A percentile compares a stretch with the other conserved stretches of the same genome.
Conservation (phyloP, 2,797 vertebrate genomes). For the Lophius americanus region DNA sequence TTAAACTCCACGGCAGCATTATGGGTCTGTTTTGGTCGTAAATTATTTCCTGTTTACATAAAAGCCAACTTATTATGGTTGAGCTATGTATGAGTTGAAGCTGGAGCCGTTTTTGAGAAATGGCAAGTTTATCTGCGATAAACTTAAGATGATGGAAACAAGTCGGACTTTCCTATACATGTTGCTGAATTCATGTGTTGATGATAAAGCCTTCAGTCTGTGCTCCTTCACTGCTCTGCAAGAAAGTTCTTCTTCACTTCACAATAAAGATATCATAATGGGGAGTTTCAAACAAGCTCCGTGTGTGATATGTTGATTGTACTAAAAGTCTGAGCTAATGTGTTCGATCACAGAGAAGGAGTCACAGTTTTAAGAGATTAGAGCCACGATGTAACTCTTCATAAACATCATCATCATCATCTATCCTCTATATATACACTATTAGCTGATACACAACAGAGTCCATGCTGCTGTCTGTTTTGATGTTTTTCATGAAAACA, state of each 20-base stretch:
- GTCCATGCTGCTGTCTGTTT: background rate
- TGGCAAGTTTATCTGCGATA: no score
- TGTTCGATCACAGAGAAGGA: background rate
- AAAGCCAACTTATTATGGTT: no score
- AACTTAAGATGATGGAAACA: no score
- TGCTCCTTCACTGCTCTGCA: background rate
- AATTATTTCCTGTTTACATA: no score
- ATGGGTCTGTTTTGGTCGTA: no score
- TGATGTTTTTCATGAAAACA: slow-evolving; percentile 26
- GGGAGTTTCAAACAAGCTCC: no score
- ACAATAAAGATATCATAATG: background rate
- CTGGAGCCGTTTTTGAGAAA: no score
- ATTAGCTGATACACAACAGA: slow-evolving; percentile 7
- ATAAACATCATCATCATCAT: background rate
- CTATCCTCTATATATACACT: background rate
- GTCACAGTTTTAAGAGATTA: background rate
- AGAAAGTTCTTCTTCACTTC: background rate
- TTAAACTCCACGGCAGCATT: no score
- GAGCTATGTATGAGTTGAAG: no score
- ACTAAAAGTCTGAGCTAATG: background rate
- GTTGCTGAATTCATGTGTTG: no score
- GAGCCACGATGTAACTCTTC: no score
- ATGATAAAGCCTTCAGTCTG: background rate
- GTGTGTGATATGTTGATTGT: background rate
- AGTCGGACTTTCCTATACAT: no score